Percentiles rank a stretch among this genome's conserved stretches.
Evolutionary conservation across 2,888 invertebrate species (phyloP).

Genomic region (Dyspetes luteomarginatus): DNA sequence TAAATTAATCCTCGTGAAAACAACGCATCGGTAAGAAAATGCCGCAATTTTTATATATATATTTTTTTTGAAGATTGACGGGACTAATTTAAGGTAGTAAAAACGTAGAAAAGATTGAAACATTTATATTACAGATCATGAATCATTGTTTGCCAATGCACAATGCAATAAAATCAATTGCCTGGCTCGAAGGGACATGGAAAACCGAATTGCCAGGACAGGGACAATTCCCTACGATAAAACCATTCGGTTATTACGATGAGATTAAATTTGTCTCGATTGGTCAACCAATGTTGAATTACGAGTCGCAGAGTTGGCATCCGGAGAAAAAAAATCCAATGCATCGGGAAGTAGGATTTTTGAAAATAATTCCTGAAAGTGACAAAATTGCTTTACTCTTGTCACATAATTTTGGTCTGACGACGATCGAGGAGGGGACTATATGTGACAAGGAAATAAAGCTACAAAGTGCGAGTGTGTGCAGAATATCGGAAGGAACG

Average conservation of each 20-base stretch:
- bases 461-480: slow-evolving; percentile 84
- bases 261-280: slow-evolving; percentile 85
- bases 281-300: slow-evolving; percentile 87
- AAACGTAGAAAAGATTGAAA: neutral
- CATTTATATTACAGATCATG: slow-evolving; percentile 66
- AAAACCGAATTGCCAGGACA: slow-evolving; percentile 83
- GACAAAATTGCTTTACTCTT: slow-evolving; percentile 85
- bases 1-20: too few relatives aligned
- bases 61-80: neutral
- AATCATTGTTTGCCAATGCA: slow-evolving; percentile 77
- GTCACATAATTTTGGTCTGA: slow-evolving; percentile 87
- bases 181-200: slow-evolving; percentile 87
- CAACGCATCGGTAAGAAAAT: neutral
- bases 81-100: neutral
- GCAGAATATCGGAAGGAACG: slow-evolving; percentile 84
- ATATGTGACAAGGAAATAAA: slow-evolving; percentile 78
- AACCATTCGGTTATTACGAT: slow-evolving; percentile 86
- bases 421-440: slow-evolving; percentile 86
- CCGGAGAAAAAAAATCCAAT: slow-evolving; percentile 85
- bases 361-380: slow-evolving; percentile 85
- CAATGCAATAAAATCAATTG: slow-evolving; percentile 85
- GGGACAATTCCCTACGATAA: slow-evolving; percentile 86
- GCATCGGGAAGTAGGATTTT: slow-evolving; percentile 87
- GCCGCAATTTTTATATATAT: neutral
- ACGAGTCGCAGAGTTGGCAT: slow-evolving; percentile 84